Percentiles rank a stretch among this genome's conserved stretches.
Conservation (phyloP, 2,888 invertebrate genomes). For the Drosophila setosimentum region DNA sequence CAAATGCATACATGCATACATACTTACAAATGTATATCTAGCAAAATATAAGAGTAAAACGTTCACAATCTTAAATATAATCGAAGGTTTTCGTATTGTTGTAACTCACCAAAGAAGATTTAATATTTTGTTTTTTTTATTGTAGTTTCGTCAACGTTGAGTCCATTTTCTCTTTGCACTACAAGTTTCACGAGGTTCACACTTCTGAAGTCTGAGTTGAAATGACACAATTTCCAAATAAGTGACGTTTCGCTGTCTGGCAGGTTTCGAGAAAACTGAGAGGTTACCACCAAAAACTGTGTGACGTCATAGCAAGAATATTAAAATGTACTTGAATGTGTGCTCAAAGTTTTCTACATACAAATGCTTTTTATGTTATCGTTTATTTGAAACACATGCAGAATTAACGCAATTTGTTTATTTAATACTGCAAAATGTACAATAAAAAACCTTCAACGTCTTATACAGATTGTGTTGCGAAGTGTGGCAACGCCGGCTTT, state of each 20-base stretch:
- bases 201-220: slow-evolving; percentile 25
- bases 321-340: neutral
- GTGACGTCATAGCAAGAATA: slow-evolving; percentile 5
- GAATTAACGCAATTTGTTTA: neutral
- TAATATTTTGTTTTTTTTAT: neutral
- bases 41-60: neutral
- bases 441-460: too few relatives aligned
- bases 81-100: too few relatives aligned
- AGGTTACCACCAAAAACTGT: slow-evolving; percentile 1
- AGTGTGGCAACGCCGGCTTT: slow-evolving; percentile 1
- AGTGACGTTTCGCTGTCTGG: neutral
- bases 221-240: slow-evolving; percentile 33
- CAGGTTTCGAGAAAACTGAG: neutral
- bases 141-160: neutral
- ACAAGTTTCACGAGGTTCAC: slow-evolving; percentile 16
- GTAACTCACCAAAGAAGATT: neutral
- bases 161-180: neutral
- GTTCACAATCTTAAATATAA: neutral
- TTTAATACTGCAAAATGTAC: neutral
- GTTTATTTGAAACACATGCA: neutral
- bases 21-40: neutral
- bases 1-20: neutral
- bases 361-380: too few relatives aligned
- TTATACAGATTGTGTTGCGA: neutral
- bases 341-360: neutral